These are phyloP conservation scores for Corythornis cristatus DNA, from an alignment of 2,113 vertebrate species.

Conservation along the genomic window DNA sequence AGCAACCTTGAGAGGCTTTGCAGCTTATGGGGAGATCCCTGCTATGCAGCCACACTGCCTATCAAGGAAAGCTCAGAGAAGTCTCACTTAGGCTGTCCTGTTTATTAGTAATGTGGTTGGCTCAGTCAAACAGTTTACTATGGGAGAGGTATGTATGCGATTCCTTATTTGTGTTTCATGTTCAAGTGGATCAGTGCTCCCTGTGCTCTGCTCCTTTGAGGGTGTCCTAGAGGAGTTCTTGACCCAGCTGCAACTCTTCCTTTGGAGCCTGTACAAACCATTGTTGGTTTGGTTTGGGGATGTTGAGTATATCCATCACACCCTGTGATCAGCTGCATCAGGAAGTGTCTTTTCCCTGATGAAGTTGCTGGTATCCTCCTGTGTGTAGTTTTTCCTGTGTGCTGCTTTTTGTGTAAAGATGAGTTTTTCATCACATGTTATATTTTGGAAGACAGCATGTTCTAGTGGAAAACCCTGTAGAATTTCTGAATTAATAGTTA, in stretches of 20 bases:
- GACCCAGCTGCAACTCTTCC: neutral
- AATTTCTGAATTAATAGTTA: neutral
- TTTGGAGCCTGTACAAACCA: neutral
- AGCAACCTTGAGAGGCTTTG: neutral
- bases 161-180: neutral
- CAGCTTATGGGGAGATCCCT: neutral
- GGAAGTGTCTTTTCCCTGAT: neutral
- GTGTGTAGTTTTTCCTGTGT: neutral
- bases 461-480: neutral
- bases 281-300: neutral
- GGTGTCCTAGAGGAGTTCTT: neutral
- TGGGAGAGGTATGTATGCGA: neutral
- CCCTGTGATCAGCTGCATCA: neutral
- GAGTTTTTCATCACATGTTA: neutral
- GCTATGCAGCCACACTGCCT: neutral
- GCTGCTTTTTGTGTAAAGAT: neutral
- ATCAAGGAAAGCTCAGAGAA: neutral
- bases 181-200: neutral
- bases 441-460: neutral
- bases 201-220: neutral
- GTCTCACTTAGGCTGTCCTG: neutral
- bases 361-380: neutral
- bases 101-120: neutral
- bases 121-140: neutral
- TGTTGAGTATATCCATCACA: neutral